phyloP scores from a whole-genome alignment of 2,888 invertebrate species.

The Patella pellucida region DNA sequence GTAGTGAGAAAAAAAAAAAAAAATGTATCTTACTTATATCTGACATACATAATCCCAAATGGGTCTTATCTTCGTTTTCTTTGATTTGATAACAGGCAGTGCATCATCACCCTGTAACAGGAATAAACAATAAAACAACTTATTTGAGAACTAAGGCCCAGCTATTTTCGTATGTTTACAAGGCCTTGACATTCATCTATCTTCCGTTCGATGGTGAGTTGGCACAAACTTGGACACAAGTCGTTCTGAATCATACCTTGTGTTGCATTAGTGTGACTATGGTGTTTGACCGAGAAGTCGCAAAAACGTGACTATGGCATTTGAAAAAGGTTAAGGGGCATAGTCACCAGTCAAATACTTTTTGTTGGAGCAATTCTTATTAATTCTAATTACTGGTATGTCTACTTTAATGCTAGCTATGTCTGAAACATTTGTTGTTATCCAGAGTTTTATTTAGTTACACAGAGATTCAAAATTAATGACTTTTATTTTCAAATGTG shows the following conservation, averaged over 20 bases:
- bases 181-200: neutral
- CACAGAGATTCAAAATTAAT: constrained; percentile 3
- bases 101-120: constrained; percentile 11
- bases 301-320: neutral
- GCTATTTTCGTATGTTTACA: constrained; percentile 1
- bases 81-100: constrained; percentile 1
- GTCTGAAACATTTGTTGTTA: constrained; percentile 6
- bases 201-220: constrained; percentile 6
- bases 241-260: constrained; percentile 3
- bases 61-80: constrained; percentile 10
- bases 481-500: constrained; percentile 2
- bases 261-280: neutral
- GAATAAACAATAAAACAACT: neutral
- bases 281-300: too few relatives aligned
- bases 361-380: neutral
- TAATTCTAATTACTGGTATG: neutral
- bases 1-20: neutral
- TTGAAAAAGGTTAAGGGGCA: constrained; percentile 1
- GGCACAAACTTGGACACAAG: constrained; percentile 3
- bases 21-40: constrained; percentile 6
- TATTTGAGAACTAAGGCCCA: neutral
- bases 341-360: neutral
- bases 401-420: constrained; percentile 12
- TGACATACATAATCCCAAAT: constrained; percentile 4
- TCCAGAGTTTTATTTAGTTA: constrained; percentile 7